Percentiles rank a stretch among this genome's conserved stretches.
Conservation (phyloP, 2,888 invertebrate species). For the Hybos culiciformis region DNA sequence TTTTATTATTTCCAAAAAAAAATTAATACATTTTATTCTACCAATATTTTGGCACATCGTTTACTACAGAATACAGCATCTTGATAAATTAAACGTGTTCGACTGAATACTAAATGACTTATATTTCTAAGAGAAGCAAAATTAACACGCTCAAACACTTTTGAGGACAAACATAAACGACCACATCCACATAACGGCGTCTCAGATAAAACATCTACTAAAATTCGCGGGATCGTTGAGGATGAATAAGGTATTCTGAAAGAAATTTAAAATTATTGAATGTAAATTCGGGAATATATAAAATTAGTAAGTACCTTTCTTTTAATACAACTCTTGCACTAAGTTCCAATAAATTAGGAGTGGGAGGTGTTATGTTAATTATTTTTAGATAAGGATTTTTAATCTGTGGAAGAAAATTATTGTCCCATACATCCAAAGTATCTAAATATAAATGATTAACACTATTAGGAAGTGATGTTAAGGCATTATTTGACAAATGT, state of each 20-base stretch:
- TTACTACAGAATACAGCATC: conserved; percentile 29
- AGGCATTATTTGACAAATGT: conserved; percentile 26
- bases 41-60: conserved; percentile 17
- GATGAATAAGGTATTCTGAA: conserved; percentile 21
- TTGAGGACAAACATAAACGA: conserved; percentile 24
- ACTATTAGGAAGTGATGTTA: conserved; percentile 29
- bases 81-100: conserved; percentile 30
- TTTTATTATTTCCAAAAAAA: too few species aligned
- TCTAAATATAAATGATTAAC: conserved; percentile 27
- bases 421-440: conserved; percentile 30
- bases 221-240: conserved; percentile 23
- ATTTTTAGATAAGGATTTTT: neutral
- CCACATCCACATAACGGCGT: conserved; percentile 30
- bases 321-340: too few species aligned
- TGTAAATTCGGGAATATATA: too few species aligned
- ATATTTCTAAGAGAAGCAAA: conserved; percentile 27
- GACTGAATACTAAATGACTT: conserved; percentile 28
- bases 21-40: too few species aligned
- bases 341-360: too few species aligned
- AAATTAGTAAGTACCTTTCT: too few species aligned
- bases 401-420: conserved; percentile 20
- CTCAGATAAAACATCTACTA: conserved; percentile 28
- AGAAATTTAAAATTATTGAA: neutral
- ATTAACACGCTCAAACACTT: conserved; percentile 24
- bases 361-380: too few species aligned